phyloP scores from a whole-genome alignment of 2,888 invertebrate genomes.

The Flexamia atlantica region DNA sequence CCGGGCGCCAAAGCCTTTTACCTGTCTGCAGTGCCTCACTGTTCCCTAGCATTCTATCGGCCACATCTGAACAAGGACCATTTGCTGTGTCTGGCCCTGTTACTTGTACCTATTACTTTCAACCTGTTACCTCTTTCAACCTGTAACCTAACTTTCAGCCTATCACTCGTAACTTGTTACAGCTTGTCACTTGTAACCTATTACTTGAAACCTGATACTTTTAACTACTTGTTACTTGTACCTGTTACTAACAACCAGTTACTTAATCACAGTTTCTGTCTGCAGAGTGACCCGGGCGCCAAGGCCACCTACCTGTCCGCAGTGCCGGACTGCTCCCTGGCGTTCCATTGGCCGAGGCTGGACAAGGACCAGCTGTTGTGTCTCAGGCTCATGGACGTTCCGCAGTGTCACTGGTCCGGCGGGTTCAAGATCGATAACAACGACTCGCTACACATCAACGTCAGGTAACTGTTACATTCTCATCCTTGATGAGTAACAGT shows the following conservation, averaged over 20 bases:
- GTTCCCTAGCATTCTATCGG: conserved; percentile 98
- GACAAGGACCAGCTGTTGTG: conserved; percentile 94
- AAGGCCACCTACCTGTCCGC: conserved; percentile 86
- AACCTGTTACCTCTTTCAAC: no score
- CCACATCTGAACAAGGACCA: conserved; percentile 93
- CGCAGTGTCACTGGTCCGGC: conserved; percentile 92
- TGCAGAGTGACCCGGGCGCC: conserved; percentile 82
- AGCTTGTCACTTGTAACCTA: no score
- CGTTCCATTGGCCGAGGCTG: conserved; percentile 97
- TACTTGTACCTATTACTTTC: conserved; percentile 83
- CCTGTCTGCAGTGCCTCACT: conserved; percentile 90
- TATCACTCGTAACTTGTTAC: no score
- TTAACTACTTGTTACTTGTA: no score
- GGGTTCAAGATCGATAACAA: conserved; percentile 92
- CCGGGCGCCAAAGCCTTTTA: conserved; percentile 84
- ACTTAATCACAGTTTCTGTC: background rate
- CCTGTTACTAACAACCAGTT: no score
- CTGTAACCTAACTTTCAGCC: no score
- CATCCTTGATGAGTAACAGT: no score
- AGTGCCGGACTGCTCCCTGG: conserved; percentile 92
- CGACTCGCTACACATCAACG: conserved; percentile 88
- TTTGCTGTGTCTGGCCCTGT: conserved; percentile 90
- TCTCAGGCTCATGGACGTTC: conserved; percentile 85
- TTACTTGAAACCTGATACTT: no score
- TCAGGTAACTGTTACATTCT: conserved; percentile 78